Conservation (phyloP, 2,113 vertebrate species). For the Tapirus terrestris region DNA sequence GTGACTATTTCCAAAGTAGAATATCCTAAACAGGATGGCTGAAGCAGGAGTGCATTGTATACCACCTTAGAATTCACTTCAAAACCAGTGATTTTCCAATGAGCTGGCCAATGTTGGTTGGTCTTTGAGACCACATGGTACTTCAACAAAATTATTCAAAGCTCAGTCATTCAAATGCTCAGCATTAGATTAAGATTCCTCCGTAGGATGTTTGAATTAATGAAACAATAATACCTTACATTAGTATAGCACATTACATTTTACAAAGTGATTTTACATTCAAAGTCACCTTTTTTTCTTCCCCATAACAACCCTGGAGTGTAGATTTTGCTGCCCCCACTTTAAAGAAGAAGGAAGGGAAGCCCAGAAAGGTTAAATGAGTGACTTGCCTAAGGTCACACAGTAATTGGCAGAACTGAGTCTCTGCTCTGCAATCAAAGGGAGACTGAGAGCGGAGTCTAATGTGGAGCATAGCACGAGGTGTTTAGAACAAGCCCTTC, state of each 20-base stretch:
- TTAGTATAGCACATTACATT: background rate
- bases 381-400: conserved; percentile 36
- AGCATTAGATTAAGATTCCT: conserved; percentile 68
- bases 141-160: conserved; percentile 53
- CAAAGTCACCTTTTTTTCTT: background rate
- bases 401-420: conserved; percentile 12
- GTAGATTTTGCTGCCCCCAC: conserved; percentile 14
- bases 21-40: conserved; percentile 39
- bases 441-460: background rate
- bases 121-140: conserved; percentile 60
- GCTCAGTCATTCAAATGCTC: conserved; percentile 41
- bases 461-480: conserved; percentile 6
- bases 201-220: conserved; percentile 51
- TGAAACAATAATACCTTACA: background rate
- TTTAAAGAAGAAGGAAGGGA: conserved; percentile 65
- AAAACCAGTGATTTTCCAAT: conserved; percentile 72
- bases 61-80: conserved; percentile 62
- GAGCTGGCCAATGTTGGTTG: conserved; percentile 69
- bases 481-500: conserved; percentile 55
- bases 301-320: background rate
- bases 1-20: conserved; percentile 38
- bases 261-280: background rate
- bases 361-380: conserved; percentile 38
- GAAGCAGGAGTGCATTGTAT: conserved; percentile 21
- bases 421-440: conserved; percentile 48